Percentiles rank a stretch among this genome's conserved stretches.
phyloP scores from a whole-genome alignment of 2,113 vertebrate genomes.

The Diglossa brunneiventris region DNA sequence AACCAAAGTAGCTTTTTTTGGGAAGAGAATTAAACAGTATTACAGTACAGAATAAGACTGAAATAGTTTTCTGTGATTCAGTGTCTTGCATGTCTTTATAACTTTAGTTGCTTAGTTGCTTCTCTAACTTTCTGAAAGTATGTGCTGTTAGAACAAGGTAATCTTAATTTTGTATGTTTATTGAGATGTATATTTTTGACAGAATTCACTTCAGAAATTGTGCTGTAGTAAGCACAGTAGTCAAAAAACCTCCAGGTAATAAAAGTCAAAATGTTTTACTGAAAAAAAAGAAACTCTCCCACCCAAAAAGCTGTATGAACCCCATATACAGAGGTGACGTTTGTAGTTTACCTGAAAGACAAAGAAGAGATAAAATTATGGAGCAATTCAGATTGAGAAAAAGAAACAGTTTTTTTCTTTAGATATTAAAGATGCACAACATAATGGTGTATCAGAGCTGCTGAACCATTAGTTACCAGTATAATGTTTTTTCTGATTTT shows the following conservation, averaged over 20 bases:
- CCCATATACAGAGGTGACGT: not conserved
- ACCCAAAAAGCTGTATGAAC: not conserved
- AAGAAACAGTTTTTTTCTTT: not conserved
- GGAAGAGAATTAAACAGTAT: not conserved
- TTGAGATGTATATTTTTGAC: not conserved
- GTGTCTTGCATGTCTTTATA: not conserved
- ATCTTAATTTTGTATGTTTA: not conserved
- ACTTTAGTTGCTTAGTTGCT: not conserved
- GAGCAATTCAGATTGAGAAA: not conserved
- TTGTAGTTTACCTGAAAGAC: not conserved
- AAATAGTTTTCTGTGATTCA: not conserved
- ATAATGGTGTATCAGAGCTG: not conserved
- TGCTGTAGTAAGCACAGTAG: not conserved
- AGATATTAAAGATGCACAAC: not conserved
- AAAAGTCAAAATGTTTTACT: not conserved
- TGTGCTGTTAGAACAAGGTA: not conserved
- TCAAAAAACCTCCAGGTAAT: not conserved
- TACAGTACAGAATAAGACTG: slow-evolving; percentile 38
- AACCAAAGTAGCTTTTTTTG: not conserved
- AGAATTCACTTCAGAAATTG: not conserved
- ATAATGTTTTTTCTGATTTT: not conserved
- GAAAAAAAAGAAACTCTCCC: not conserved
- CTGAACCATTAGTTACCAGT: not conserved
- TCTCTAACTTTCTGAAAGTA: not conserved
- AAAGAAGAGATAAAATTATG: not conserved